phyloP scores from a whole-genome alignment of 2,797 vertebrate species.

The Eulemur coronatus region DNA sequence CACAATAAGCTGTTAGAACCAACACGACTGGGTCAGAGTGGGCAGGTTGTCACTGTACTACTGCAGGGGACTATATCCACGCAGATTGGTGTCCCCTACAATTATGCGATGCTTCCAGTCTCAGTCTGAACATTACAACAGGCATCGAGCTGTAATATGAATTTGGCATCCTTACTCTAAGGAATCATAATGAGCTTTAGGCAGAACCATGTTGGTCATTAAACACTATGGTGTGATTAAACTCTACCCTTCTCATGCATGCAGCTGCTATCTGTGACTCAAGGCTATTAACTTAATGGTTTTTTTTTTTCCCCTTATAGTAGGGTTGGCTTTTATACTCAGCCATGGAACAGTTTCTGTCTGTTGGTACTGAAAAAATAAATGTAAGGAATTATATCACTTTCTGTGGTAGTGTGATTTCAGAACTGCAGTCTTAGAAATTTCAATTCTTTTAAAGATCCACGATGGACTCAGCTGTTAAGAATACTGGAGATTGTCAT shows the following conservation, averaged over 20 bases:
- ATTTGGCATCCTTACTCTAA: background rate
- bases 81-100: background rate
- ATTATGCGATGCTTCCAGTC: background rate
- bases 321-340: background rate
- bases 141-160: background rate
- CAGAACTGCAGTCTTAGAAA: background rate
- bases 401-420: conserved; percentile 1
- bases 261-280: background rate
- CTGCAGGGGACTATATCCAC: background rate
- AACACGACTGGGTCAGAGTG: background rate
- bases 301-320: background rate
- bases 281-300: background rate
- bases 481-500: background rate
- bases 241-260: background rate
- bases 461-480: background rate
- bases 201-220: background rate
- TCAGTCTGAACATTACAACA: background rate
- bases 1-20: background rate
- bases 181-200: background rate
- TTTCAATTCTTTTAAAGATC: background rate
- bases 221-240: background rate
- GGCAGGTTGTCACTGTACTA: background rate
- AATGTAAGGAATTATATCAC: background rate
- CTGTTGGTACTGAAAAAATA: background rate
- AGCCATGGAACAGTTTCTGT: background rate